Base-by-base conservation (phyloP, 2,797 vertebrate species). In the Euphonia xanthogaster region DNA sequence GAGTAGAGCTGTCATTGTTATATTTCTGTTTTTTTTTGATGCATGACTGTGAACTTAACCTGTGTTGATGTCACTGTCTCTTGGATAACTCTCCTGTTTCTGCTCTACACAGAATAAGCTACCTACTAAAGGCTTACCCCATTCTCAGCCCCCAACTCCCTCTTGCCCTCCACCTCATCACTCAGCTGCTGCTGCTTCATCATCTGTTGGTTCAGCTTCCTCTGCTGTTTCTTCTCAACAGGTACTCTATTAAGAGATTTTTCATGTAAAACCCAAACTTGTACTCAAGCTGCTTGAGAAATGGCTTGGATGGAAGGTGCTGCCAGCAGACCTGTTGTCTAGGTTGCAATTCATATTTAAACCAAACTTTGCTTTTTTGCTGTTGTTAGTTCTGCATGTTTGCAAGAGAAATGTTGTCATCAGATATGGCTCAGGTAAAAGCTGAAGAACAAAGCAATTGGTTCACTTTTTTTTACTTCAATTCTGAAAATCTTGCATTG, bases 61-160 rank as follows among this genome's bases (percentile, higher is more conserved):
- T 86, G 25, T 92, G 78, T 94, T 95, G 66, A 85, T 93, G 73
- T 88, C 86, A 88, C 71, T 93, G 61, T 94, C 85, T 89, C 55
- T 67, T 82, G 72, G 67, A 57, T 97, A 90, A 96, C 74, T 97
- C 68, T 97, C 90, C 73, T 97, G 51, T 97, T 97, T 98, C 97
- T 98, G 81, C 97, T 97, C 94, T 94, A 89, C 91, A 97, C 97
- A 98, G 98, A 97, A 96, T 96, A 98, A 98, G 72, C 94, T 98
- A 31, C 93, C 97, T 80, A 95, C 97, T 97, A 98, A 95, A 96
- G 89, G 72, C 95, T 94, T 98, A 91, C 93, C 96, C 94, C 90
- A 92, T 86, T 80, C 95, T 97, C 92, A 93, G 78, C 90, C 96
- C 97, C 95, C 98, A 97, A 27, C 97, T 97, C 96, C 96, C 91